Conservation (phyloP, 2,113 vertebrate species). For the Delphinapterus leucas region DNA sequence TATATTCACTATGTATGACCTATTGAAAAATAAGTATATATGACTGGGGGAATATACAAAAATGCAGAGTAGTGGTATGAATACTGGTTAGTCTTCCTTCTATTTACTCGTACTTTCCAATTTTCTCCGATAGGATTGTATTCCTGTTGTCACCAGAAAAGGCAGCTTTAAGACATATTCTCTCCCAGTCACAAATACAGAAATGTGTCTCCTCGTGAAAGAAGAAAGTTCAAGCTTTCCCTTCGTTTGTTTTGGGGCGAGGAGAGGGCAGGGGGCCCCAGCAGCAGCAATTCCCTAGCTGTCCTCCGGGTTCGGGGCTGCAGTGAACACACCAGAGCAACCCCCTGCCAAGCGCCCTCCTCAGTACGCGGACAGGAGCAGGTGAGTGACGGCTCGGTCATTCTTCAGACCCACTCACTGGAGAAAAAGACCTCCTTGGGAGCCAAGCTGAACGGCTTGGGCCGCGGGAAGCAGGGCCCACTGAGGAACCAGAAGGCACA, state of each 20-base stretch:
- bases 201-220: background rate
- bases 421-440: slow-evolving; percentile 73
- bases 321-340: slow-evolving; percentile 46
- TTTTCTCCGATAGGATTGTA: background rate
- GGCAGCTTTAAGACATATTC: slow-evolving; percentile 20
- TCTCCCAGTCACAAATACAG: background rate
- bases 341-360: slow-evolving; percentile 33
- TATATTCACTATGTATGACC: background rate
- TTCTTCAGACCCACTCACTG: slow-evolving; percentile 70
- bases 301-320: slow-evolving; percentile 11
- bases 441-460: slow-evolving; percentile 39
- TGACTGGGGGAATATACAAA: background rate
- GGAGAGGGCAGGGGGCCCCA: slow-evolving; percentile 81
- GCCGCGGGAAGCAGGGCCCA: background rate
- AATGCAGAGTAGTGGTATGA: background rate
- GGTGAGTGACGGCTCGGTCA: slow-evolving; percentile 49
- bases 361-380: slow-evolving; percentile 43
- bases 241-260: slow-evolving; percentile 59
- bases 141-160: slow-evolving; percentile 33
- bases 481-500: slow-evolving; percentile 7
- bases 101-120: background rate
- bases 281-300: slow-evolving; percentile 83
- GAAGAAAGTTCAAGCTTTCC: background rate
- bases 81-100: background rate
- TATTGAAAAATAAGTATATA: background rate